Evolutionary conservation across 2,113 vertebrate species (phyloP).

Genomic region (Probosciger aterrimus): DNA sequence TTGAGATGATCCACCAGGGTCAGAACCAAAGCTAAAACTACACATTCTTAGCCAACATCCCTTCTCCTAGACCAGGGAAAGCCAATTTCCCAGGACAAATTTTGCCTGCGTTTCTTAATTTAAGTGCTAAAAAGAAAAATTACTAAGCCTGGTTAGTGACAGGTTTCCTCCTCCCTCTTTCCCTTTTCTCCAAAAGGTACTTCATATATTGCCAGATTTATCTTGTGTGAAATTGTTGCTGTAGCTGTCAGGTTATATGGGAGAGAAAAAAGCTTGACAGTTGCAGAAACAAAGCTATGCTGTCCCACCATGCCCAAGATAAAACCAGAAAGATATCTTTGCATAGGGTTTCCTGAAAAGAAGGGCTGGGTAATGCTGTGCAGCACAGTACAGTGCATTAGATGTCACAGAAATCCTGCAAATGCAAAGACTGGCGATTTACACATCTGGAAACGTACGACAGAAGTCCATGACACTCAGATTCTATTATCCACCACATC

Average conservation of each 20-base stretch:
- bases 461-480: background rate
- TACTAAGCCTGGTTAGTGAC: background rate
- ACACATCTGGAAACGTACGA: background rate
- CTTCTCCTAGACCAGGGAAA: background rate
- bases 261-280: background rate
- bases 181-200: background rate
- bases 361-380: background rate
- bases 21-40: background rate
- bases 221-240: background rate
- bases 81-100: background rate
- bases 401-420: background rate
- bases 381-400: background rate
- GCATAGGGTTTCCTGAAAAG: background rate
- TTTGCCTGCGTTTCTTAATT: background rate
- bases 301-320: background rate
- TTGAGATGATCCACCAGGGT: background rate
- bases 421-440: background rate
- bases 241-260: background rate
- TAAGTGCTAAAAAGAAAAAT: background rate
- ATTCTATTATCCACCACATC: background rate
- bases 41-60: background rate
- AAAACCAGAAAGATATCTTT: background rate
- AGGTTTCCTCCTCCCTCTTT: background rate
- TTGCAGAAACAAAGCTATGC: background rate
- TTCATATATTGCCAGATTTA: background rate